Percentiles rank a stretch among this genome's conserved stretches.
These are phyloP conservation scores for Semnornis frantzii DNA, from an alignment of 2,113 vertebrate genomes.

Conservation along the genomic window DNA sequence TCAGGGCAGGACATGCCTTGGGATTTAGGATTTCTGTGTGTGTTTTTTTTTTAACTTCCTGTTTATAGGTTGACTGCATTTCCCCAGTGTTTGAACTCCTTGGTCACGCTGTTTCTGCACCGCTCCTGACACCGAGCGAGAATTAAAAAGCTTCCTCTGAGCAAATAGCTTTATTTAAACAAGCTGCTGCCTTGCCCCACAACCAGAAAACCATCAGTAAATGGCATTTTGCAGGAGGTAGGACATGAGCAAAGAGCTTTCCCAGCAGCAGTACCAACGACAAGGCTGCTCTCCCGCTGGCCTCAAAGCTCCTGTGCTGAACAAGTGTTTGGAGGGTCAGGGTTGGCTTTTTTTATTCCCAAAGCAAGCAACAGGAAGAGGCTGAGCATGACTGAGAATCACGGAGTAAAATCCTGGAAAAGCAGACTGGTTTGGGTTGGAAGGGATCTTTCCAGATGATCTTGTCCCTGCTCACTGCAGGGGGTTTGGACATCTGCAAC, in stretches of 20 bases:
- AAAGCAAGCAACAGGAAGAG: background rate
- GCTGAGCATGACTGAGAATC: background rate
- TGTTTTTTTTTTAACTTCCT: constrained; percentile 19
- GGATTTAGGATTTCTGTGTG: background rate
- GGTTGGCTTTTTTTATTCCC: background rate
- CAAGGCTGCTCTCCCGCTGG: background rate
- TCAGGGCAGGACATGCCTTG: constrained; percentile 50
- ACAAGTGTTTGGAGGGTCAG: background rate
- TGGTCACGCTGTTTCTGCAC: background rate
- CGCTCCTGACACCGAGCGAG: background rate
- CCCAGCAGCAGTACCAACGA: background rate
- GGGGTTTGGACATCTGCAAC: too few species aligned
- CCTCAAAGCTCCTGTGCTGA: background rate
- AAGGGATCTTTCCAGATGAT: too few species aligned
- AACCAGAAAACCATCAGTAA: background rate
- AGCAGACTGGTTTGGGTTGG: too few species aligned
- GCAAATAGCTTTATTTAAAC: constrained; percentile 7
- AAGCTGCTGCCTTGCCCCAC: background rate
- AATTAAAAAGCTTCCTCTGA: constrained; percentile 58
- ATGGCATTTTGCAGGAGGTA: background rate
- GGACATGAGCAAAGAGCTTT: background rate
- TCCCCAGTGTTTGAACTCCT: constrained; percentile 50
- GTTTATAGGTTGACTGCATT: constrained; percentile 43
- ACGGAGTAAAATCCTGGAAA: too few species aligned
- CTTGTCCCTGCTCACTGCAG: too few species aligned